These are phyloP conservation scores for Cyphomyrus discorhynchus DNA, from an alignment of 2,113 vertebrate species.

Conservation along the genomic window DNA sequence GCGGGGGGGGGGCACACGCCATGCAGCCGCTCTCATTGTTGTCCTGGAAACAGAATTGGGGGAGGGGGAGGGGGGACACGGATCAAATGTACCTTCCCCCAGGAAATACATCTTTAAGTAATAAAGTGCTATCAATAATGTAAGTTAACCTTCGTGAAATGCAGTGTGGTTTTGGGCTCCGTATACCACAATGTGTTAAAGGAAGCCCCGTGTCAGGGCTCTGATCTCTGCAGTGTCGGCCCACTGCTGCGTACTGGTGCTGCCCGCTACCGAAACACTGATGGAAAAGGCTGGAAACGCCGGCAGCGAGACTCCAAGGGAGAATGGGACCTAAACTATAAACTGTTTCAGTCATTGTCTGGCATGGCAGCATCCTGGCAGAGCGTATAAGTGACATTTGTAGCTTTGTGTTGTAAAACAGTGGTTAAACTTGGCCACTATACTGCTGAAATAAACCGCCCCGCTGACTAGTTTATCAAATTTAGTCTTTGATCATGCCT, in stretches of 20 bases:
- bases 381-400: not conserved
- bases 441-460: not conserved
- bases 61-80: not conserved
- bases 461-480: not conserved
- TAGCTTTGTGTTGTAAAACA: not conserved
- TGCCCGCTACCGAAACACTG: not conserved
- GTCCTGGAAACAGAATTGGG: not conserved
- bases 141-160: not conserved
- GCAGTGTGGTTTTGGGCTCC: not conserved
- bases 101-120: slow-evolving; percentile 9
- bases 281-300: not conserved
- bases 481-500: not conserved
- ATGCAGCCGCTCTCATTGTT: not conserved
- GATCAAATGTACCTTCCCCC: not conserved
- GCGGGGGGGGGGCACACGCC: not conserved
- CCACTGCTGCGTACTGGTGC: not conserved
- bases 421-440: not conserved
- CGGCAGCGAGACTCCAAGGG: not conserved
- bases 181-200: not conserved
- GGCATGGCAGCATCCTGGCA: not conserved
- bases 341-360: not conserved
- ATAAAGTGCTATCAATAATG: not conserved
- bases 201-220: not conserved
- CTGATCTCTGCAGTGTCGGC: not conserved
- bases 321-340: not conserved